Conservation (phyloP, 2,888 invertebrate genomes). For the Drosophila parthenogenetica region DNA sequence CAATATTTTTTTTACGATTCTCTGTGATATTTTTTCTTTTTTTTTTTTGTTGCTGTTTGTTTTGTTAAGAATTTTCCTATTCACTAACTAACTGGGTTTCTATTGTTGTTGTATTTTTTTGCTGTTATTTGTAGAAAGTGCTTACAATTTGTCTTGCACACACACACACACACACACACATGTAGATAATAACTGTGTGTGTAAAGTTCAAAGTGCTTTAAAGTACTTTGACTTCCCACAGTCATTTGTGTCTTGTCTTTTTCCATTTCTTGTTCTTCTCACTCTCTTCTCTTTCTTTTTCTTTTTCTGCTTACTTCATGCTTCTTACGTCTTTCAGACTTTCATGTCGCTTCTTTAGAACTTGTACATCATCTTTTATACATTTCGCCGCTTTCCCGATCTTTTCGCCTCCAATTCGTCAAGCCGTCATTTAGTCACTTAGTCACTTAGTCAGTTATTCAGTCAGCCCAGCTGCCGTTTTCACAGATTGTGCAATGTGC, state of each 20-base stretch:
- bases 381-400: conserved; percentile 58
- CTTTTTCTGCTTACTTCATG: conserved; percentile 12
- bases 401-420: conserved; percentile 39
- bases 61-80: conserved; percentile 63
- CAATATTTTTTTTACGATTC: conserved; percentile 17
- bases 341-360: conserved; percentile 63
- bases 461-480: conserved; percentile 24
- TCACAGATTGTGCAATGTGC: conserved; percentile 41
- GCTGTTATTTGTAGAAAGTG: conserved; percentile 59
- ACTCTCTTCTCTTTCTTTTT: conserved; percentile 11
- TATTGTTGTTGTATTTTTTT: conserved; percentile 35
- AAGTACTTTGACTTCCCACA: conserved; percentile 80
- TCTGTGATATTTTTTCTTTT: conserved; percentile 7
- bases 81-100: conserved; percentile 68
- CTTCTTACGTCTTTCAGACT: conserved; percentile 30
- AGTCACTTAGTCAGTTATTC: conserved; percentile 8
- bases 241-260: conserved; percentile 40
- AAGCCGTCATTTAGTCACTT: conserved; percentile 18
- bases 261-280: conserved; percentile 1
- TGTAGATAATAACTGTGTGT: conserved; percentile 12
- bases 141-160: conserved; percentile 61
- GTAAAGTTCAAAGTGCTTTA: conserved; percentile 76
- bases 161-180: conserved; percentile 21
- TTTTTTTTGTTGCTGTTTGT: conserved; percentile 42
- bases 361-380: conserved; percentile 70